A percentile compares a stretch with the other conserved stretches of the same genome.
These are phyloP conservation scores for Anthrax anthrax DNA, from an alignment of 2,888 invertebrate genomes.

Conservation along the genomic window DNA sequence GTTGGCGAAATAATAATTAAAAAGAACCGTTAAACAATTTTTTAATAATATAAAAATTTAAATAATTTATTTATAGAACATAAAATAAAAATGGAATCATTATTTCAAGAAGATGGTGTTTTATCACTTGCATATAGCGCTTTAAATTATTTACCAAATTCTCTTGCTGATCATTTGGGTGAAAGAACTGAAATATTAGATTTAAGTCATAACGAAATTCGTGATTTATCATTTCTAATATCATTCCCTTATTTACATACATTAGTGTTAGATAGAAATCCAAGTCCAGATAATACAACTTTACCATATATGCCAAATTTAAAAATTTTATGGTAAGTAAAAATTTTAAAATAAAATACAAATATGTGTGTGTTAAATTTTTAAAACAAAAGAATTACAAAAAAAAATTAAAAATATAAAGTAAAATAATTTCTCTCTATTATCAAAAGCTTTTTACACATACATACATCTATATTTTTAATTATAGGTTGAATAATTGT, in stretches of 20 bases:
- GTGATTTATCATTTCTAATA: conserved; percentile 52
- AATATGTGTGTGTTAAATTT: too few species aligned
- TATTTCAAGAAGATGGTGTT: not conserved
- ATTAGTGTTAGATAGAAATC: conserved; percentile 64
- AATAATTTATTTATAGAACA: too few species aligned
- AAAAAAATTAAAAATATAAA: too few species aligned
- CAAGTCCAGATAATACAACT: conserved; percentile 46
- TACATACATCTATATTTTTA: not conserved
- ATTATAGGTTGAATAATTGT: conserved; percentile 44
- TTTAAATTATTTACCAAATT: conserved; percentile 43
- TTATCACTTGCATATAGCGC: conserved; percentile 48
- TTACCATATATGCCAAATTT: conserved; percentile 55
- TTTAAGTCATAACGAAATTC: conserved; percentile 54
- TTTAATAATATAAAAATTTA: too few species aligned
- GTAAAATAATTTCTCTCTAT: too few species aligned
- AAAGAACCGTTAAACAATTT: too few species aligned
- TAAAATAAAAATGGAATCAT: not conserved
- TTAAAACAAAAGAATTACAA: too few species aligned
- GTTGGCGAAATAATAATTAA: too few species aligned
- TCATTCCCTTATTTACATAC: conserved; percentile 55
- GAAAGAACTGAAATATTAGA: conserved; percentile 46
- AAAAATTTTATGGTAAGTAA: conserved; percentile 51
- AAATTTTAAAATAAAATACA: too few species aligned
- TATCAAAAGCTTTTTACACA: not conserved
- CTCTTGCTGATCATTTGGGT: conserved; percentile 43